Percentiles rank a stretch among this genome's conserved stretches.
Conservation (phyloP, 1,140 invertebrate species). For the Sminthurides bifidus region DNA sequence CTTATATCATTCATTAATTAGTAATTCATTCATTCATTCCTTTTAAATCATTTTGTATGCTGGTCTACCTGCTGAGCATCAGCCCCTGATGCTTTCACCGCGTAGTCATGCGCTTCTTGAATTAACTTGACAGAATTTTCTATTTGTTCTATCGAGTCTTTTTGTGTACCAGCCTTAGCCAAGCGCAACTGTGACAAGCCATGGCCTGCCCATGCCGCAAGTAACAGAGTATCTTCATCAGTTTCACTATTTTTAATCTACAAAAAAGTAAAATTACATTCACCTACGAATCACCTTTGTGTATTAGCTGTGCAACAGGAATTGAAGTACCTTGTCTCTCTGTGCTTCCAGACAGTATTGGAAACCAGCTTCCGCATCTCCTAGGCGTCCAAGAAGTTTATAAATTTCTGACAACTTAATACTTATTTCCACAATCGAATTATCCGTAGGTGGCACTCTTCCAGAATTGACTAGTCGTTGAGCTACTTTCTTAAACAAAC, state of each 20-base stretch:
- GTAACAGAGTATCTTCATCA: constrained; percentile 24
- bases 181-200: constrained; percentile 23
- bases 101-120: constrained; percentile 19
- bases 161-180: background rate
- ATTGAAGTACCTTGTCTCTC: constrained; percentile 17
- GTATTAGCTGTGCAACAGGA: too few relatives aligned
- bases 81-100: constrained; percentile 16
- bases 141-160: constrained; percentile 7
- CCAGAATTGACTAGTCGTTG: constrained; percentile 19
- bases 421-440: constrained; percentile 30
- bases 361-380: constrained; percentile 20
- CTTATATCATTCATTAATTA: too few relatives aligned
- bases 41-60: too few relatives aligned
- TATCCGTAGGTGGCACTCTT: constrained; percentile 15
- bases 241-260: constrained; percentile 23
- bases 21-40: too few relatives aligned
- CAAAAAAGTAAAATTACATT: constrained; percentile 7
- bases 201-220: constrained; percentile 28
- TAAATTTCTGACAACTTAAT: constrained; percentile 29
- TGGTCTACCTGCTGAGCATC: constrained; percentile 24
- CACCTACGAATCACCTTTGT: background rate
- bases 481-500: constrained; percentile 15
- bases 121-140: constrained; percentile 2
- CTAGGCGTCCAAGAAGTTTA: constrained; percentile 9
- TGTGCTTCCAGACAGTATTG: constrained; percentile 27